phyloP scores from a whole-genome alignment of 2,888 invertebrate genomes.

The Cremastobaeus sp. region DNA sequence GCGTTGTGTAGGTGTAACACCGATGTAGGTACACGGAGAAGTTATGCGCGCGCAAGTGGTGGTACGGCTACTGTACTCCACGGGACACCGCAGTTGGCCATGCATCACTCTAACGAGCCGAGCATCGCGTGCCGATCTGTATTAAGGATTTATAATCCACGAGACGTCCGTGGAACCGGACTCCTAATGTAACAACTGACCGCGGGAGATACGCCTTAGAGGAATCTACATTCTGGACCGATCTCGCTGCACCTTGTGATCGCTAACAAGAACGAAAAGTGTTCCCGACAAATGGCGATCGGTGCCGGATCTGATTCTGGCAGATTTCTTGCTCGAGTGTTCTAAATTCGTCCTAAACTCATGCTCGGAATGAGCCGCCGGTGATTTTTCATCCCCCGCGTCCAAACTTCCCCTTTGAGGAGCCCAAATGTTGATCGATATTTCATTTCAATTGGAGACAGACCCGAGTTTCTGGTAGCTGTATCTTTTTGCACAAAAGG shows the following conservation, averaged over 20 bases:
- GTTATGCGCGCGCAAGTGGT: slow-evolving; percentile 65
- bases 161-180: slow-evolving; percentile 65
- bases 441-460: slow-evolving; percentile 27
- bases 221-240: slow-evolving; percentile 56
- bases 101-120: slow-evolving; percentile 77
- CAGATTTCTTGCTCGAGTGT: no score
- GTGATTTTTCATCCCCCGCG: slow-evolving; percentile 9
- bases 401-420: slow-evolving; percentile 3
- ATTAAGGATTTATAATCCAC: slow-evolving; percentile 77
- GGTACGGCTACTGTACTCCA: slow-evolving; percentile 76
- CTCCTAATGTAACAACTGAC: slow-evolving; percentile 70
- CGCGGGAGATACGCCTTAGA: slow-evolving; percentile 55
- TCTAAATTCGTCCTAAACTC: no score
- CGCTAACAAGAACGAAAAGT: slow-evolving; percentile 37
- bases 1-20: slow-evolving; percentile 67
- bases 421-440: slow-evolving; percentile 31
- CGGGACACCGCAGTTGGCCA: slow-evolving; percentile 75
- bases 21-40: slow-evolving; percentile 66
- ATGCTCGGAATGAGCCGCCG: background rate
- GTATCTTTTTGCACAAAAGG: slow-evolving; percentile 59
- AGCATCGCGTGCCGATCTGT: slow-evolving; percentile 78
- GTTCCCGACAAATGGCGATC: slow-evolving; percentile 37
- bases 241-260: slow-evolving; percentile 45
- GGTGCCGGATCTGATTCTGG: slow-evolving; percentile 17
- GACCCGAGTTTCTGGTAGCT: slow-evolving; percentile 50